Evolutionary conservation across 2,888 invertebrate species (phyloP).

Genomic region (Cremastobaeus sp.): DNA sequence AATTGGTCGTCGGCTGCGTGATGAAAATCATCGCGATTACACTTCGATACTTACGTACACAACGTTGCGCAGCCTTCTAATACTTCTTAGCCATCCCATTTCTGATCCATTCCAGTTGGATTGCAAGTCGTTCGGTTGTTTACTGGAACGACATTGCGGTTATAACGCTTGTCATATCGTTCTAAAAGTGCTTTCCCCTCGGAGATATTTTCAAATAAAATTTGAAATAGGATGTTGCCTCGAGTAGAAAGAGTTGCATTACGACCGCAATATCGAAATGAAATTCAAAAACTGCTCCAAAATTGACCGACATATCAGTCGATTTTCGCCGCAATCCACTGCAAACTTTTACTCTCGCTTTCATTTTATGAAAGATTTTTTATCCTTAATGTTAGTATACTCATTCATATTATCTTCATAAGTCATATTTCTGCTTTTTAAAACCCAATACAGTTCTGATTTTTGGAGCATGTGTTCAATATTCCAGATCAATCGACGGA

Average conservation of each 20-base stretch:
- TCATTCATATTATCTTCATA: too few relatives aligned
- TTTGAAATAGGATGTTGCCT: slow-evolving; percentile 17
- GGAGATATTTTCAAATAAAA: slow-evolving; percentile 5
- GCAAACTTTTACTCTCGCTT: too few relatives aligned
- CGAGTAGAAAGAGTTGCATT: neutral
- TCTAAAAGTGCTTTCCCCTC: neutral
- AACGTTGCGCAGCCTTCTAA: slow-evolving; percentile 18
- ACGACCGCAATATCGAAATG: too few relatives aligned
- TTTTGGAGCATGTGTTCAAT: too few relatives aligned
- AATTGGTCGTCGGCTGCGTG: slow-evolving; percentile 33
- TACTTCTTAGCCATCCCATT: slow-evolving; percentile 20
- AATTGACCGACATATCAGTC: too few relatives aligned
- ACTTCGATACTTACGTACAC: slow-evolving; percentile 20
- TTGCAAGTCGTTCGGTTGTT: slow-evolving; percentile 19
- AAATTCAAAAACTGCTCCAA: too few relatives aligned
- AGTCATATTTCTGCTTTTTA: too few relatives aligned
- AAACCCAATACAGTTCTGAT: too few relatives aligned
- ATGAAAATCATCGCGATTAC: slow-evolving; percentile 47
- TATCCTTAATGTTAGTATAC: too few relatives aligned
- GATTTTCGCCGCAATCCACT: too few relatives aligned
- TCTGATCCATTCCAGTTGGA: slow-evolving; percentile 33
- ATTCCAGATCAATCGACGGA: too few relatives aligned
- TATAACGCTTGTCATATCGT: slow-evolving; percentile 18
- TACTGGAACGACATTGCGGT: slow-evolving; percentile 12
- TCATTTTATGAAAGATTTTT: too few relatives aligned